Evolutionary conservation across 2,888 invertebrate species (phyloP).

Genomic region (Pheosia tremula): DNA sequence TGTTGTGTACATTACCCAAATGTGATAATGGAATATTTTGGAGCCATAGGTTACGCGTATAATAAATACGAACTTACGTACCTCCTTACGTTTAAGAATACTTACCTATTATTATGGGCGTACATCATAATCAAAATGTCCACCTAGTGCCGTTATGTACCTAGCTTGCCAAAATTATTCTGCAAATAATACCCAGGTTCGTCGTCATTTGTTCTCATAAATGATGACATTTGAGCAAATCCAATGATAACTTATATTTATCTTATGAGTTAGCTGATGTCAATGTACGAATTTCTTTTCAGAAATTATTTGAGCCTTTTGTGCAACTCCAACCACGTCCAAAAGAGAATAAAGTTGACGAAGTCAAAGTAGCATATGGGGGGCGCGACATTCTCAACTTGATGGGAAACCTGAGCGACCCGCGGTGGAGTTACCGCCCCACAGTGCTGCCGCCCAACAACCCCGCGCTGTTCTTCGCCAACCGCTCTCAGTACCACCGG

Average conservation of each 20-base stretch:
- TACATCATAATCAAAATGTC: slow-evolving; percentile 25
- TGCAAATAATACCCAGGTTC: slow-evolving; percentile 12
- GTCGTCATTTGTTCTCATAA: slow-evolving; percentile 4
- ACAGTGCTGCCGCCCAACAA: slow-evolving; percentile 84
- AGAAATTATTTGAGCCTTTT: slow-evolving; percentile 77
- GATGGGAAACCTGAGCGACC: slow-evolving; percentile 80
- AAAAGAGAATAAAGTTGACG: slow-evolving; percentile 64
- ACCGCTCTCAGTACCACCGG: slow-evolving; percentile 86
- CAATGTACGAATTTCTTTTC: slow-evolving; percentile 46
- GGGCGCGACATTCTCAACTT: slow-evolving; percentile 86
- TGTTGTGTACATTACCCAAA: slow-evolving; percentile 68
- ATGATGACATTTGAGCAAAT: slow-evolving; percentile 3
- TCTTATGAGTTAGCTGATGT: slow-evolving; percentile 10
- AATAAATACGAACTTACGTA: background rate
- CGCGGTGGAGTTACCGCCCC: slow-evolving; percentile 82
- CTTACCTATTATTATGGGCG: slow-evolving; percentile 5
- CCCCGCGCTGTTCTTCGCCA: slow-evolving; percentile 84
- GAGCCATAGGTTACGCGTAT: slow-evolving; percentile 23
- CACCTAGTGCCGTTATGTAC: slow-evolving; percentile 23
- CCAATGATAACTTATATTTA: slow-evolving; percentile 9
- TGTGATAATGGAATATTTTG: slow-evolving; percentile 66
- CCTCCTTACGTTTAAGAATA: background rate
- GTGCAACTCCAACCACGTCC: slow-evolving; percentile 76
- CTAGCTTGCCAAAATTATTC: slow-evolving; percentile 31
- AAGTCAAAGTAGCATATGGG: slow-evolving; percentile 75